Evolutionary conservation across 2,888 invertebrate genomes (phyloP).

Genomic region (Molorchus minor): DNA sequence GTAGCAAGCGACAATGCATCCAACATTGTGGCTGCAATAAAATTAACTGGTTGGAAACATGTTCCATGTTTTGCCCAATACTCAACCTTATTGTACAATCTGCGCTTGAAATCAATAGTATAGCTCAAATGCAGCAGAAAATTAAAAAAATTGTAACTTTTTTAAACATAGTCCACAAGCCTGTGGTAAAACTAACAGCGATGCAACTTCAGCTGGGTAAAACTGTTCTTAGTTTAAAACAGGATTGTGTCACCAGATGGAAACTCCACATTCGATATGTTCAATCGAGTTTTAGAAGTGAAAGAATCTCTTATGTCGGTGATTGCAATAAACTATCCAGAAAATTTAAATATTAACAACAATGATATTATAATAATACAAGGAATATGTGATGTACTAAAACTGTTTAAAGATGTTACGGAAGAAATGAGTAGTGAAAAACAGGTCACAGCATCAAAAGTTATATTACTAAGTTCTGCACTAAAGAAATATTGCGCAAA

Average conservation of each 20-base stretch:
- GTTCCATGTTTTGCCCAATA: constrained; percentile 25
- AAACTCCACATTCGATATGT: too few relatives aligned
- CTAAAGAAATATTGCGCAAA: constrained; percentile 3
- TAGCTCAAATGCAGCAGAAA: constrained; percentile 13
- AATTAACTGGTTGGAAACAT: constrained; percentile 14
- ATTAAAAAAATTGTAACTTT: constrained; percentile 29
- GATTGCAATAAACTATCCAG: constrained; percentile 20
- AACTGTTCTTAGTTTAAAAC: too few relatives aligned
- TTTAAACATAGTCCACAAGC: constrained; percentile 22
- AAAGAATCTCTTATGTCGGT: constrained; percentile 33
- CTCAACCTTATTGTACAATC: constrained; percentile 20
- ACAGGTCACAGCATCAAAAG: constrained; percentile 24
- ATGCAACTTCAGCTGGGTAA: too few relatives aligned
- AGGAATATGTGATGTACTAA: constrained; percentile 22
- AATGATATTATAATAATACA: constrained; percentile 20
- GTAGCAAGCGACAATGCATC: background rate
- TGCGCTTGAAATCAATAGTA: background rate
- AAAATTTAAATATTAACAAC: background rate
- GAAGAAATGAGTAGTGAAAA: constrained; percentile 33
- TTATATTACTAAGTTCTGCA: constrained; percentile 27
- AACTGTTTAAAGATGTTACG: constrained; percentile 27
- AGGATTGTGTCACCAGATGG: too few relatives aligned
- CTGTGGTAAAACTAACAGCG: too few relatives aligned
- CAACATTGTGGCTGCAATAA: constrained; percentile 7
- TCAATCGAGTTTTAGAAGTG: constrained; percentile 17